Evolutionary conservation across 2,888 invertebrate genomes (phyloP), one percentile per base, ranked within the genome.

Genomic region (Drosophila paramelanica): DNA sequence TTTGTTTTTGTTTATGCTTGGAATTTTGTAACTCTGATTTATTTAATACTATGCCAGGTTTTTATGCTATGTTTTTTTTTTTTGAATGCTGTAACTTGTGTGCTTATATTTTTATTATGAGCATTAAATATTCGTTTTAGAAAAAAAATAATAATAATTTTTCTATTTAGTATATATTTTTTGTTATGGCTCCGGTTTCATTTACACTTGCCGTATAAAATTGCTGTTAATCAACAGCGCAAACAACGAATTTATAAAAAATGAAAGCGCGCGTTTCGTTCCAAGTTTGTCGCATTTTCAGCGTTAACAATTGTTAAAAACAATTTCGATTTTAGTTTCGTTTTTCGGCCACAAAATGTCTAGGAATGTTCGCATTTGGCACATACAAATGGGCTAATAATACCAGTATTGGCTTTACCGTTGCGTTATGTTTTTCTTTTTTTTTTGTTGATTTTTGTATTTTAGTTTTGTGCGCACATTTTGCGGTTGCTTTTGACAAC

Each of bases 331-430:
- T 68, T 72, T 50, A 66, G 20, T 64, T 73, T 56, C 33, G 50
- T 55, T 58, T 39, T 31, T 31, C 10, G 31, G 31, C 31, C 31
- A 31, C 31, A 3, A 31, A 31, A 10, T 31, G 31, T 10, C 10
- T 8, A 31, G 31, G 31, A 31, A 10, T 31, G 27, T 27, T 50
- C 39, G 36, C 71, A 39, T n/a, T 47, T 56, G 56, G 64, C 69
- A 62, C 46, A 86, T 86, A 70, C 73, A 83, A 84, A 84, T 83
- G 71, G 64, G 36, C 55, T 36, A 68, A 65, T 70, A 77, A 77
- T 88, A 36, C 45, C 36, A 36, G 45, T 25, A 36, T 83, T 68
- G 23, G 25, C 52, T 60, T 52, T 60, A 57, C 45, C 65, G 67
- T 67, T 86, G 57, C 36, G 45, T 53, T 77, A 66, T 62, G 74